Evolutionary conservation across 2,113 vertebrate genomes (phyloP), one percentile per base, ranked within the genome.

Genomic region (Oreochromis tanganicae): DNA sequence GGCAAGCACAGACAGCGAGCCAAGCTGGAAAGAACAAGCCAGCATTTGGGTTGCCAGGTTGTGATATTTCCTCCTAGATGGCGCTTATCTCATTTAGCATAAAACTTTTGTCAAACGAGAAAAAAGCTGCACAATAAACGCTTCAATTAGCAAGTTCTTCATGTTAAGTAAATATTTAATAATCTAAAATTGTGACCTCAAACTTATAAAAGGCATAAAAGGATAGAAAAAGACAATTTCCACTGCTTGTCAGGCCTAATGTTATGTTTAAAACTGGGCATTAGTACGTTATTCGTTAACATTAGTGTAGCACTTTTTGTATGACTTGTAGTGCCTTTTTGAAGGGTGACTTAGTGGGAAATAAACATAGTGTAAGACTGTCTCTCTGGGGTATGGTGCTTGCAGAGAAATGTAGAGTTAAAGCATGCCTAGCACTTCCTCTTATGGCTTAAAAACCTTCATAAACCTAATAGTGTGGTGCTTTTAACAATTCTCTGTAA

Each of bases 401-500:
- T 87, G 85, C 80, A 80, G 85, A 93, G 86, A 91, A 82, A 84
- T 32, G 79, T 90, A 84, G 84, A 88, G 71, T 71, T 87, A 83
- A 87, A 88, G 83, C 85, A 91, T 88, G 84, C 79, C 79, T 87
- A 89, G 80, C 90, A 89, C 89, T 92, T 93, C 85, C 75, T 93
- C 80, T 88, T 87, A 52, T 75, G 83, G 89, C 91, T 94, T 89
- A 61, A 85, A 82, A 79, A 86, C 54, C 57, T 90, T 87, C 61
- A 86, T 88, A 84, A 89, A 87, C 54, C 41, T 78, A 87, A 90
- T 57, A 90, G 84, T 11, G 80, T n/a, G 81, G 66, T 89, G 88
- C 83, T 86, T 93, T 85, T 55, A 84, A 87, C 50, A 61, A 78
- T 91, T 87, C 84, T 91, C 89, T 91, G 81, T 87, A 12, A 87